Conservation (phyloP, 1,140 invertebrate genomes). For the Drosophila erecta region DNA sequence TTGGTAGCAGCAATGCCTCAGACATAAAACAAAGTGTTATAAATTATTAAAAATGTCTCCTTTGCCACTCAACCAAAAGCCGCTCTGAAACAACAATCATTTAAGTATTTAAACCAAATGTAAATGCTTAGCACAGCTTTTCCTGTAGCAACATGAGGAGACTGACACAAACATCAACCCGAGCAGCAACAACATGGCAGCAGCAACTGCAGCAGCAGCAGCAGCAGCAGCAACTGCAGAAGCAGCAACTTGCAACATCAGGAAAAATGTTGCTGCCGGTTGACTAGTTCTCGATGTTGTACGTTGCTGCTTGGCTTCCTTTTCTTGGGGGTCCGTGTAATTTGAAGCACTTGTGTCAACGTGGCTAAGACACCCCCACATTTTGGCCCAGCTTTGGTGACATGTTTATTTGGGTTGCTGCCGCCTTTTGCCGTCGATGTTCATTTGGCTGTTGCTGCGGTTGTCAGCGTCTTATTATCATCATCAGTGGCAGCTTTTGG, state of each 20-base stretch:
- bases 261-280: slow-evolving; percentile 39
- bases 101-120: too few species aligned
- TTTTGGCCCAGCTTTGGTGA: slow-evolving; percentile 9
- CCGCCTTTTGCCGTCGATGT: slow-evolving; percentile 34
- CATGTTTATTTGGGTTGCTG: slow-evolving; percentile 25
- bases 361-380: slow-evolving; percentile 19
- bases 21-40: too few species aligned
- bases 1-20: too few species aligned
- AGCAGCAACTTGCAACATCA: slow-evolving; percentile 26
- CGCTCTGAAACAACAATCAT: too few species aligned
- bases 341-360: slow-evolving; percentile 84
- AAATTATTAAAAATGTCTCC: too few species aligned
- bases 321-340: slow-evolving; percentile 64
- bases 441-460: slow-evolving; percentile 71
- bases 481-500: slow-evolving; percentile 82
- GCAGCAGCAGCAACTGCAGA: slow-evolving; percentile 9
- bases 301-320: slow-evolving; percentile 34
- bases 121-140: not conserved
- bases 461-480: slow-evolving; percentile 83
- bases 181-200: slow-evolving; percentile 9
- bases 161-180: slow-evolving; percentile 22
- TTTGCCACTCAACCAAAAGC: too few species aligned
- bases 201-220: slow-evolving; percentile 4
- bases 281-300: slow-evolving; percentile 41
- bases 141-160: slow-evolving; percentile 16